These are phyloP conservation scores for Sceliomorpha sp. DNA, from an alignment of 2,888 invertebrate genomes.

Conservation along the genomic window DNA sequence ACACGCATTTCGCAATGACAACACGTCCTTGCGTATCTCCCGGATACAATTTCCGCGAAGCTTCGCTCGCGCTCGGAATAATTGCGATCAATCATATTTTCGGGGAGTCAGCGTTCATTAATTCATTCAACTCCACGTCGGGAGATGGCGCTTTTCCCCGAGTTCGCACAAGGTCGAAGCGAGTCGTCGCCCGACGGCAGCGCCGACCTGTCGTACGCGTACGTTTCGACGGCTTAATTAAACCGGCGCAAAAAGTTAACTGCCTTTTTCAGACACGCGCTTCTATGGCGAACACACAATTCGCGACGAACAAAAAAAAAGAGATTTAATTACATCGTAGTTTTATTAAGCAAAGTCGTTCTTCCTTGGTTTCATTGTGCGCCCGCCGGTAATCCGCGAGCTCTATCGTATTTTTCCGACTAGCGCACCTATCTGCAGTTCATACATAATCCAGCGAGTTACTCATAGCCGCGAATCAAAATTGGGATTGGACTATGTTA, in stretches of 20 bases:
- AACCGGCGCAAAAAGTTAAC: constrained; percentile 43
- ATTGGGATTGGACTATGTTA: constrained; percentile 7
- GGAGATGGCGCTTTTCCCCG: no score
- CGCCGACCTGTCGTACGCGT: constrained; percentile 22
- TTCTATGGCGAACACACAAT: constrained; percentile 18
- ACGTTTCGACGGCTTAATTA: constrained; percentile 44
- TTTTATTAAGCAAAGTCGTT: constrained; percentile 46
- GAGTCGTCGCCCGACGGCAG: no score
- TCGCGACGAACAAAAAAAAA: constrained; percentile 50
- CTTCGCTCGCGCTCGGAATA: no score
- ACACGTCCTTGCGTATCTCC: neutral
- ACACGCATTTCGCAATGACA: constrained; percentile 22
- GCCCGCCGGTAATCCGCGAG: constrained; percentile 32
- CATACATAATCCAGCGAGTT: constrained; percentile 21
- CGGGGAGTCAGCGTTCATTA: no score
- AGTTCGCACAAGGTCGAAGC: no score
- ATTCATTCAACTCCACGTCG: no score
- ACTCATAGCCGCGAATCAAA: constrained; percentile 29
- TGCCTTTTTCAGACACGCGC: constrained; percentile 24
- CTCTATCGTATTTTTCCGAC: constrained; percentile 22
- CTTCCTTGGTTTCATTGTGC: constrained; percentile 35
- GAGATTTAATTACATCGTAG: constrained; percentile 51
- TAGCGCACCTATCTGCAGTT: constrained; percentile 7
- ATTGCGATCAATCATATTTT: no score
- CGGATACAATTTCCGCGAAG: no score